These are phyloP conservation scores for Gastrophysa polygoni DNA, from an alignment of 2,888 invertebrate genomes.

Conservation along the genomic window DNA sequence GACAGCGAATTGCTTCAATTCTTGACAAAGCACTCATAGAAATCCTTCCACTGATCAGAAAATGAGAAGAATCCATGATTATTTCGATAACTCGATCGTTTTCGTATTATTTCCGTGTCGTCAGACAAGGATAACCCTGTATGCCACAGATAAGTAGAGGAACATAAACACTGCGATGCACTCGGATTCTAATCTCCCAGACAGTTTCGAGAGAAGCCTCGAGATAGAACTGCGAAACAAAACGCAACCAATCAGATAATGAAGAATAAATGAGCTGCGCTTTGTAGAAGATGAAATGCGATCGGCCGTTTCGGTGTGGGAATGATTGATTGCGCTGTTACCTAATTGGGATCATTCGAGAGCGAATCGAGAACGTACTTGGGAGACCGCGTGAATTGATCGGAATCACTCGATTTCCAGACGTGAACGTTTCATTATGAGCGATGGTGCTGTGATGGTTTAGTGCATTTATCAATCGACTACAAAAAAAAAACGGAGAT, in stretches of 20 bases:
- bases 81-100: no score
- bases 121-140: conserved; percentile 16
- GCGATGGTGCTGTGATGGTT: conserved; percentile 13
- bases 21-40: no score
- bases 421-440: conserved; percentile 25
- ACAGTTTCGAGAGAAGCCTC: conserved; percentile 16
- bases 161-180: conserved; percentile 32
- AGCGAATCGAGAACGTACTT: conserved; percentile 13
- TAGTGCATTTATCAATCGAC: not conserved
- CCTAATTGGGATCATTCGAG: conserved; percentile 31
- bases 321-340: conserved; percentile 44
- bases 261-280: conserved; percentile 33
- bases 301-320: conserved; percentile 42
- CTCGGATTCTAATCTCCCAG: conserved; percentile 28
- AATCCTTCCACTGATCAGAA: no score
- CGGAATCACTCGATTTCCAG: conserved; percentile 14
- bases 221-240: conserved; percentile 31
- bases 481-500: no score
- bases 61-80: no score
- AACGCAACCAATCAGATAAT: conserved; percentile 44
- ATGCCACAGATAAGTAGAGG: conserved; percentile 39
- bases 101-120: no score
- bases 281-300: conserved; percentile 37
- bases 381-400: conserved; percentile 15
- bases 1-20: no score